Evolutionary conservation across 2,888 invertebrate genomes (phyloP).

Genomic region (Petrolisthes manimaculis): DNA sequence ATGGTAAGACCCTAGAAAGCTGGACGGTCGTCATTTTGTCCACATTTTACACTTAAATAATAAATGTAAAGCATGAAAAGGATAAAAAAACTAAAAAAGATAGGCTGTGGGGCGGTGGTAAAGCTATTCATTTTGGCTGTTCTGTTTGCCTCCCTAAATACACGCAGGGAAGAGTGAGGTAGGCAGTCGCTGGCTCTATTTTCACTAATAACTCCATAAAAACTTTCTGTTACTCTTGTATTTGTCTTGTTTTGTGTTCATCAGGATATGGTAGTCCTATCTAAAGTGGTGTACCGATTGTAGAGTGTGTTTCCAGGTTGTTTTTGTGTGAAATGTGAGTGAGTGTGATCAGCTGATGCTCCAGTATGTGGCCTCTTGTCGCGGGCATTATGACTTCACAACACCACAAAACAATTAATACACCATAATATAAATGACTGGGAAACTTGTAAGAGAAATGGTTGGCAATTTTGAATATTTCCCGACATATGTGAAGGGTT

Average conservation of each 20-base stretch:
- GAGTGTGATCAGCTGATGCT: slow-evolving; percentile 49
- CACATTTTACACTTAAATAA: too few relatives aligned
- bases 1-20: too few relatives aligned
- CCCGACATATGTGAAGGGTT: too few relatives aligned
- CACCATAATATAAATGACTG: neutral
- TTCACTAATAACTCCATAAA: slow-evolving; percentile 34
- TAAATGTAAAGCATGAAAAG: neutral
- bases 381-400: slow-evolving; percentile 47
- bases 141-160: slow-evolving; percentile 47
- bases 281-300: neutral
- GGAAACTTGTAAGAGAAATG: neutral
- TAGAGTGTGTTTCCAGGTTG: slow-evolving; percentile 12
- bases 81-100: slow-evolving; percentile 12
- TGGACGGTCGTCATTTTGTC: too few relatives aligned
- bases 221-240: slow-evolving; percentile 10
- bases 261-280: neutral
- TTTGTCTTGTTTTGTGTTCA: slow-evolving; percentile 22
- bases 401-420: neutral
- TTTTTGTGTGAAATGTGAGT: slow-evolving; percentile 34
- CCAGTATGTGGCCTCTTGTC: neutral
- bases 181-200: slow-evolving; percentile 8
- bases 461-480: too few relatives aligned
- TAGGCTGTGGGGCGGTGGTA: neutral
- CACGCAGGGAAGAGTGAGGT: slow-evolving; percentile 17
- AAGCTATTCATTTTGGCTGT: slow-evolving; percentile 39